Evolutionary conservation across 1,140 invertebrate genomes (phyloP), one percentile per base, ranked within the genome.

Genomic region (Drosophila teissieri): DNA sequence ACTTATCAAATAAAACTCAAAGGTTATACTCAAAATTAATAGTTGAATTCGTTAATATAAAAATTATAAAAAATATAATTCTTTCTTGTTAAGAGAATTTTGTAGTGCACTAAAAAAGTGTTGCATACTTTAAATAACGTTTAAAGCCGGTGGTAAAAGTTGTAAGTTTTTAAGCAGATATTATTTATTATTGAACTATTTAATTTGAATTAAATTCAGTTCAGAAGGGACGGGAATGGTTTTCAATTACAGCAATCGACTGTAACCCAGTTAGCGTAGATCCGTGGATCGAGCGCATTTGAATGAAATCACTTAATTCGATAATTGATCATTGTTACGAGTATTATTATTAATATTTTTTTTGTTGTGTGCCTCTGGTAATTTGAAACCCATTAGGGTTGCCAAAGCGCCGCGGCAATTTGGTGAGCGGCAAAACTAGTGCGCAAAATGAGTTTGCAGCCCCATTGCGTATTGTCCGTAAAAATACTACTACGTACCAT

Each of bases 371-470:
- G 31, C 17, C 12, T 17, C 10, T n/a, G 27, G 67, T 64, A 74
- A 74, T 64, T 64, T 63, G 69, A 74, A 63, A 73, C 49, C 65
- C 53, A 70, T 70, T 70, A 72, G 69, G 39, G 46, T 70, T 72
- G 65, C 54, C 69, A 72, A 42, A 17, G 31, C 39, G 14, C 22
- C 11, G 31, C 37, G 31, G 42, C 45, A 53, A 52, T 54, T 42
- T 39, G 11, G 53, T 11, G 62, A 19, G 22, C 62, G 5, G 58
- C 19, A 55, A 74, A 73, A 75, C 27, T 75, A 65, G 60, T 75
- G 72, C 72, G 72, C 73, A 65, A 75, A 75, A 67, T 73, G 64
- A 70, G 67, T 70, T 70, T 17, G 27, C 49, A 52, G 49, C 49
- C 49, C 49, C 49, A 19, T 19, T 61, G 62, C 19, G 36, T 52